phyloP scores from a whole-genome alignment of 2,113 vertebrate species.

The Anolis sagrei region DNA sequence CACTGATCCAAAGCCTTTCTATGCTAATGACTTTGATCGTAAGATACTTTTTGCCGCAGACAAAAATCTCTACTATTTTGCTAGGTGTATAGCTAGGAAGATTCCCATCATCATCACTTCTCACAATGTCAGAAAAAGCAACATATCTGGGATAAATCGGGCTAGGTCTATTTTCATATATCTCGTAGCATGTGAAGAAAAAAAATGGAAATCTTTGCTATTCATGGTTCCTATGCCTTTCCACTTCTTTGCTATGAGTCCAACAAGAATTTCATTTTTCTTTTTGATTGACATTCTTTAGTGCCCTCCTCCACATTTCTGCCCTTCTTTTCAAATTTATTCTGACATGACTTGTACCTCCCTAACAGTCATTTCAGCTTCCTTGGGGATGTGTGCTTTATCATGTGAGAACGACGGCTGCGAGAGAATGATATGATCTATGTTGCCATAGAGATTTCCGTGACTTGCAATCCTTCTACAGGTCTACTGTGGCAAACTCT shows the following conservation, averaged over 20 bases:
- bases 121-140: neutral
- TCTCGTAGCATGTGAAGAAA: neutral
- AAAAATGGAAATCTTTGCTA: neutral
- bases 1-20: neutral
- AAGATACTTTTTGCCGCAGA: neutral
- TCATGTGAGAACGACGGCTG: neutral
- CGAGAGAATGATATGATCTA: slow-evolving; percentile 10
- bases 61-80: neutral
- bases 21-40: neutral
- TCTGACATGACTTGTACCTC: neutral
- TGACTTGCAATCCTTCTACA: slow-evolving; percentile 10
- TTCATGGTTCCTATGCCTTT: neutral
- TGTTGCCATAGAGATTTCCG: slow-evolving; percentile 31
- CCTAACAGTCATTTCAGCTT: neutral
- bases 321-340: neutral
- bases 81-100: neutral
- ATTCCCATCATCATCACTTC: neutral
- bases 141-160: neutral
- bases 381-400: neutral
- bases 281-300: neutral
- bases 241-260: neutral
- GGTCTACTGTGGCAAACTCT: neutral
- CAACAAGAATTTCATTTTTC: neutral
- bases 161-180: neutral
- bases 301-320: neutral